Percentiles rank a stretch among this genome's conserved stretches.
Evolutionary conservation across 1,140 invertebrate genomes (phyloP).

Genomic region (Zaprionus ornatus): DNA sequence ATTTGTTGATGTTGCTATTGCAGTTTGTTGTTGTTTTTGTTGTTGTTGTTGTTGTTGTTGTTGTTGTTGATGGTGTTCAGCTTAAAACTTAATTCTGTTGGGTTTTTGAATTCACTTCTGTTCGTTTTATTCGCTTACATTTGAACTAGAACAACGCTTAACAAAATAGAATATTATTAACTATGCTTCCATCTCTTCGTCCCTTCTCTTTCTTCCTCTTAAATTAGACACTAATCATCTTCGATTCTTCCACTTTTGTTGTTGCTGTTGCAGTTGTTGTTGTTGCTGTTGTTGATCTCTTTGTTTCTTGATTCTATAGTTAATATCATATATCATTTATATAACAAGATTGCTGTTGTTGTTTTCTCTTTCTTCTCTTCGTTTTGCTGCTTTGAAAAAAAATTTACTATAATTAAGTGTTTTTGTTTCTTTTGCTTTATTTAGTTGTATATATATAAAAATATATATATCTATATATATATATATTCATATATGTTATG

Average conservation of each 20-base stretch:
- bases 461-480: slow-evolving; percentile 70
- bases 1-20: slow-evolving; percentile 25
- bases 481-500: slow-evolving; percentile 31
- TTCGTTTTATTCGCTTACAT: slow-evolving; percentile 34
- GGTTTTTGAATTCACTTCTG: slow-evolving; percentile 40
- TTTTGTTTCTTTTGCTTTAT: slow-evolving; percentile 15
- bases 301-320: slow-evolving; percentile 13
- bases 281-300: slow-evolving; percentile 37
- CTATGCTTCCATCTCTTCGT: slow-evolving; percentile 39
- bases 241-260: slow-evolving; percentile 47
- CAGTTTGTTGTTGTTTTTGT: slow-evolving; percentile 32
- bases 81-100: slow-evolving; percentile 72
- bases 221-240: slow-evolving; percentile 49
- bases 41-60: slow-evolving; percentile 31
- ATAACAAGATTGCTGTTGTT: slow-evolving; percentile 55
- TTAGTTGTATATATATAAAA: slow-evolving; percentile 78
- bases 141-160: slow-evolving; percentile 77
- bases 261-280: slow-evolving; percentile 20
- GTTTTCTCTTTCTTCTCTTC: slow-evolving; percentile 24
- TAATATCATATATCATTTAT: slow-evolving; percentile 31
- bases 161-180: slow-evolving; percentile 79
- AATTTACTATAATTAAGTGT: slow-evolving; percentile 70
- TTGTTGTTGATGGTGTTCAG: slow-evolving; percentile 41
- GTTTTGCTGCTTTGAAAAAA: slow-evolving; percentile 56
- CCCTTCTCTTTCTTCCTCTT: neutral